These are phyloP conservation scores for Hydrolagus affinis DNA, from an alignment of 2,113 vertebrate genomes.

Conservation along the genomic window DNA sequence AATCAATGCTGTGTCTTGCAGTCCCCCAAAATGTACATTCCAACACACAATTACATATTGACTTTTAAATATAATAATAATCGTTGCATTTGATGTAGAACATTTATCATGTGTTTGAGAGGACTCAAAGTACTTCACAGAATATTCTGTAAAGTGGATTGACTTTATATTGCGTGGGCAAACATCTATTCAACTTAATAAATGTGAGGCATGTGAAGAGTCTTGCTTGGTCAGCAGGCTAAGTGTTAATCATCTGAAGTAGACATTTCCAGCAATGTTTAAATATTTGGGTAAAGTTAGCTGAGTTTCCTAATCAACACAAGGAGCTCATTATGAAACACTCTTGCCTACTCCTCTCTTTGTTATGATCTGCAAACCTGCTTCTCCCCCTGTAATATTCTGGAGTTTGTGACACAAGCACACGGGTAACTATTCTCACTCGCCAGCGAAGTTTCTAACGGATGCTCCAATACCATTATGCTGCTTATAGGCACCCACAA, in stretches of 20 bases:
- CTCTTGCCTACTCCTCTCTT: background rate
- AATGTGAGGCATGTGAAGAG: background rate
- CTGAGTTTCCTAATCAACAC: no score
- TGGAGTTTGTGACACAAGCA: background rate
- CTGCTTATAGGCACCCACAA: background rate
- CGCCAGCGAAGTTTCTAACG: background rate
- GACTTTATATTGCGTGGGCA: no score
- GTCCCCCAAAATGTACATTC: background rate
- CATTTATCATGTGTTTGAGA: no score
- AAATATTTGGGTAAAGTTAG: background rate
- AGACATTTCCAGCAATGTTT: background rate
- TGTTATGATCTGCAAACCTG: background rate
- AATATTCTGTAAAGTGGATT: no score
- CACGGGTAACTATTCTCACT: background rate
- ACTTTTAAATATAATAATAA: background rate
- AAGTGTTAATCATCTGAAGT: background rate
- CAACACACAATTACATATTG: slow-evolving; percentile 4
- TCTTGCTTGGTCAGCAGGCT: background rate
- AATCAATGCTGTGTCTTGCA: background rate
- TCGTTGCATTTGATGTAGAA: no score
- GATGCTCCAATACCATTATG: background rate
- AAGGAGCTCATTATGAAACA: no score
- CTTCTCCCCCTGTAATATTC: no score
- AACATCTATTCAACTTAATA: background rate
- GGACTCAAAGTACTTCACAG: no score